Base-by-base conservation (phyloP, 2,888 invertebrate genomes). In the Hyles lineata region DNA sequence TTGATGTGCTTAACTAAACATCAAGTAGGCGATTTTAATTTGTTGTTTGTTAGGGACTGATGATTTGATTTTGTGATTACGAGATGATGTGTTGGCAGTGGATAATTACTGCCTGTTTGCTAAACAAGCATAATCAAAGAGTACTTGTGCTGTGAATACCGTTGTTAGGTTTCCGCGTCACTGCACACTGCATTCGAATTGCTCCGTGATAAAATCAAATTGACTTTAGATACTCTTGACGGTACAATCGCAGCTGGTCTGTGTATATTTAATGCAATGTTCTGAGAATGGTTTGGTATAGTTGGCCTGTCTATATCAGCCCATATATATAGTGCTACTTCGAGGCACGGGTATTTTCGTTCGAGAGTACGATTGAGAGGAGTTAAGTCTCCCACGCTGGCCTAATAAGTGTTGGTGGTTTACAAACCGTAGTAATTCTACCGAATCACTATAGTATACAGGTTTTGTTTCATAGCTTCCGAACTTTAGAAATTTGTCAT, bases 51-150 rank as follows among this genome's bases (percentile, higher is more conserved):
- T 70, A 43, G 3, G 15, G 11, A 11, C 2, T 21, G 35, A 63
- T 11, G n/a, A 63, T 21, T 43, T 63, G 21, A 63, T 63, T 63
- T 43, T 43, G 35, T 19, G n/a, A 67, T 23, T 50, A 50, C 23
- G 11, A 19, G 9, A 61, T 19, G 1, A 21, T 67, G 43, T 21
- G 23, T 5, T 23, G 19, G 25, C 0, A 35, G 19, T 35, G 15
- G 17, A 50, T 50, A 67, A 67, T 50, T 23, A 67, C 67, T 50
- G 21, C 7, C n/a, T 43, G 21, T 43, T 7, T 15, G 21, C 35
- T 43, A 67, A 67, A 67, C 50, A 67, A 67, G 50, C 43, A 43
- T 67, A 50, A 67, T 67, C 23, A 23, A 67, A 50, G 43, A 43
- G n/a, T 60, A 60, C 60, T 60, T 60, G 67, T 50, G 17, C 67